Evolutionary conservation across 2,888 invertebrate species (phyloP), one percentile per base, ranked within the genome.

Genomic region (Spilarctia lutea): DNA sequence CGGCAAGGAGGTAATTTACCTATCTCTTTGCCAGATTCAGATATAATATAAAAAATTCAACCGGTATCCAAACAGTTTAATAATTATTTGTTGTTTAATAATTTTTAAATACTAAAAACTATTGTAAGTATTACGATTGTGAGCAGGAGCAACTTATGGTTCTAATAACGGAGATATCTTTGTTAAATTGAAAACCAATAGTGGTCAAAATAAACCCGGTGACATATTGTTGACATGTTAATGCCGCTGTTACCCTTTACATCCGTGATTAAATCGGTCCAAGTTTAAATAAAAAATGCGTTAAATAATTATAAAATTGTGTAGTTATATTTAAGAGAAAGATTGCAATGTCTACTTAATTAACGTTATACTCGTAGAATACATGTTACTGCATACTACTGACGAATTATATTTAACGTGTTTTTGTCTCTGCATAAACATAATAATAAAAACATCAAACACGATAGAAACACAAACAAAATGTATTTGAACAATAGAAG

Each of bases 1-100:
- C 92, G 96, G 96, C 94, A 96, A 96, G 93, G 96, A 96, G 96
- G 96, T 96, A 96, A 95, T 90, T 87, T 88, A 89, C 88, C 87
- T 89, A 88, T 90, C 91, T 92, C 90, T 87, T 86, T 89, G 91
- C 91, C 90, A 91, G 89, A 88, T 80, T 81, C 52, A 56, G 8
- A 75, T 83, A 78, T 77, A 60, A 75, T n/a, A 48, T 71, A 68
- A 76, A 35, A 71, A 68, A 42, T 76, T 60, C 45, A 42, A 42
- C 30, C 18, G 63, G 30, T 18, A 27, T 27, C 27, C 11, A 27
- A 56, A n/a, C 10, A 56, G 10, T 56, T 56, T n/a, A n/a, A 56
- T 48, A n/a, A 6, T 20, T 20, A 48, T 20, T 48, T 3, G n/a
- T n/a, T 56, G n/a, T 56, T 56, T 27, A 11, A 56, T 27, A 24